phyloP scores from a whole-genome alignment of 1,140 invertebrate genomes.

The Drosophila bipectinata region DNA sequence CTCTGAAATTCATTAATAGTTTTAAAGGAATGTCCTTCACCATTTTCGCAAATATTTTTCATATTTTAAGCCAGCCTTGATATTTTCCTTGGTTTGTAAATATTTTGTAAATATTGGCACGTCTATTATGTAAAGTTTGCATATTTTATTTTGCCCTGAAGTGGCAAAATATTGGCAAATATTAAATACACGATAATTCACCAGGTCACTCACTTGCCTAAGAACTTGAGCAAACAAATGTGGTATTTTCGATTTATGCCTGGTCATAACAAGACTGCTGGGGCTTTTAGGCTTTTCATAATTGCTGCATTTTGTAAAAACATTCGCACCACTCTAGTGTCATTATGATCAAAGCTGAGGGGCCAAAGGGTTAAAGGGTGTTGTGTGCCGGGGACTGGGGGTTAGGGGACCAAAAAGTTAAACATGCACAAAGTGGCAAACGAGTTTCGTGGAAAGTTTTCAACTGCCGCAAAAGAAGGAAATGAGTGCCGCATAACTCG shows the following conservation, averaged over 20 bases:
- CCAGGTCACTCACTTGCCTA: background rate
- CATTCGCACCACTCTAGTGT: slow-evolving; percentile 49
- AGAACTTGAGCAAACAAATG: slow-evolving; percentile 20
- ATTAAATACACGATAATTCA: slow-evolving; percentile 23
- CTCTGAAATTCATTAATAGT: background rate
- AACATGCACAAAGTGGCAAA: slow-evolving; percentile 70
- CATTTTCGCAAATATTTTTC: slow-evolving; percentile 23
- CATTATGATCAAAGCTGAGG: slow-evolving; percentile 48
- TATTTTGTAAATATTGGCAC: slow-evolving; percentile 40
- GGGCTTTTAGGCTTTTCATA: slow-evolving; percentile 34
- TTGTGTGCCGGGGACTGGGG: background rate
- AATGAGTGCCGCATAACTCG: slow-evolving; percentile 66
- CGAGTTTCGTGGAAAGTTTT: slow-evolving; percentile 55
- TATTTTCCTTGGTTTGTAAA: slow-evolving; percentile 21
- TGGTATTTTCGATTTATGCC: slow-evolving; percentile 9
- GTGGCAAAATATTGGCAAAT: slow-evolving; percentile 11
- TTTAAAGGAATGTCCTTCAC: background rate
- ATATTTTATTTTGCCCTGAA: slow-evolving; percentile 7
- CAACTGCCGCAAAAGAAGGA: slow-evolving; percentile 55
- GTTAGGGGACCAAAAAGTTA: slow-evolving; percentile 49
- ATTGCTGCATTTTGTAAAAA: slow-evolving; percentile 54
- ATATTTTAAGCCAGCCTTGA: background rate
- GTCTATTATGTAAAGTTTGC: slow-evolving; percentile 16
- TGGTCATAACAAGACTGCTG: background rate
- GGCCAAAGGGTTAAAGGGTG: background rate